Evolutionary conservation across 1,140 invertebrate species (phyloP), one percentile per base, ranked within the genome.

Genomic region (Platyscapa corneri): DNA sequence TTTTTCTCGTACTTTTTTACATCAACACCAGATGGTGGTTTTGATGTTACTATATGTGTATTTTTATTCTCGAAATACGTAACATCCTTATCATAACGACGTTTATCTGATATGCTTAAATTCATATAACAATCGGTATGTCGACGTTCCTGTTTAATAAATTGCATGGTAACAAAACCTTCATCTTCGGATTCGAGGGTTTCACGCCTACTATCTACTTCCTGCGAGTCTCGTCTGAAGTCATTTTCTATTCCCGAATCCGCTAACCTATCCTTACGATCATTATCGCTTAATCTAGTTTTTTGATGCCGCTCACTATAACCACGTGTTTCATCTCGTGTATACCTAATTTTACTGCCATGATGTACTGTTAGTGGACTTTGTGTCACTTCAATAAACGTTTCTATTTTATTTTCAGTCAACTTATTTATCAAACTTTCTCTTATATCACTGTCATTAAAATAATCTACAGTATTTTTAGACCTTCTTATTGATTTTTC

Each of bases 241-340:
- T 97, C 96, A 87, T 96, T 96, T 90, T 96, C 96, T 82, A 96
- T 97, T 0, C 96, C 96, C 1, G 96, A 97, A 92, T 97, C 96
- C 6, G 95, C 96, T 34, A 96, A 92, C 49, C 95, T 94, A 87
- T 95, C 95, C 84, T 95, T 95, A 91, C 89, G 86, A 91, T 92
- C 14, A 88, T 87, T 0, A 60, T 86, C 85, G 46, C 39, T 60
- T 2, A 78, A 16, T 7, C 80, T 49, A 3, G 80, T 86, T 16
- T 82, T 34, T 39, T 79, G 86, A 93, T 94, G 8, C 0, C 89
- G 90, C 18, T 93, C 90, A 20, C 87, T 86, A 78, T 91, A 87
- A 6, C 86, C 87, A 20, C 91, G 90, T 1, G n/a, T n/a, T n/a
- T 92, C 91, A 60, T 91, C 90, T 53, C 90, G 88, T 67, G 84